phyloP scores from a whole-genome alignment of 2,888 invertebrate species.

The Cantharis lateralis region DNA sequence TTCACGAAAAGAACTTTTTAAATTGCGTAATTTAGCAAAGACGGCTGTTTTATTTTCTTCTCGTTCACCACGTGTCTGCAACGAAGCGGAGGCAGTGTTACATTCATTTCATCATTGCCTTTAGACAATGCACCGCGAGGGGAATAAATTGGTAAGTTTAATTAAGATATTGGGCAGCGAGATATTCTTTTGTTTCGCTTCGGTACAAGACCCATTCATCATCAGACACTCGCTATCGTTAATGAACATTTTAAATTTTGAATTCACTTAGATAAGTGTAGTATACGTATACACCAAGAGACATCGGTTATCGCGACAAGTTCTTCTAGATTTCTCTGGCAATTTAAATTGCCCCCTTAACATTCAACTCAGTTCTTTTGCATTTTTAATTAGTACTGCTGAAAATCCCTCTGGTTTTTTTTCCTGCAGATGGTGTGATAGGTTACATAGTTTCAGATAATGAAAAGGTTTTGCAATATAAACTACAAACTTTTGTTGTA shows the following conservation, averaged over 20 bases:
- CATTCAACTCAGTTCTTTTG: conserved; percentile 2
- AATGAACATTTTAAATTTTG: conserved; percentile 56
- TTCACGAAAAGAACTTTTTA: conserved; percentile 58
- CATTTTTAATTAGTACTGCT: conserved; percentile 14
- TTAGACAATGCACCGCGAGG: conserved; percentile 36
- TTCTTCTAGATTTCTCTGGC: conserved; percentile 4
- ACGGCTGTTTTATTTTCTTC: conserved; percentile 48
- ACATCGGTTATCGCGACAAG: conserved; percentile 15
- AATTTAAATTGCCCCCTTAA: conserved; percentile 6
- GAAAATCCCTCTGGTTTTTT: background rate
- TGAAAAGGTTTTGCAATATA: background rate
- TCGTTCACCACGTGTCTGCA: conserved; percentile 35
- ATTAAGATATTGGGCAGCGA: conserved; percentile 59
- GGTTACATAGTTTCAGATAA: background rate
- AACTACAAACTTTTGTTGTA: background rate
- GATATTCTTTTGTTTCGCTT: conserved; percentile 57
- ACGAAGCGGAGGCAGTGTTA: conserved; percentile 37
- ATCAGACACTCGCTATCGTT: conserved; percentile 51
- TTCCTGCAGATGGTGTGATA: background rate
- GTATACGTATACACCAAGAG: background rate
- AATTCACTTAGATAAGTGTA: conserved; percentile 23
- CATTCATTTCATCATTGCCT: conserved; percentile 50
- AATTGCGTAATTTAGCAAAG: conserved; percentile 58
- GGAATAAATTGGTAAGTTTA: conserved; percentile 59
- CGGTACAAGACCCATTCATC: conserved; percentile 52